These are phyloP conservation scores for Pristionchus mayeri DNA, from an alignment of 2,888 invertebrate genomes.

Conservation along the genomic window DNA sequence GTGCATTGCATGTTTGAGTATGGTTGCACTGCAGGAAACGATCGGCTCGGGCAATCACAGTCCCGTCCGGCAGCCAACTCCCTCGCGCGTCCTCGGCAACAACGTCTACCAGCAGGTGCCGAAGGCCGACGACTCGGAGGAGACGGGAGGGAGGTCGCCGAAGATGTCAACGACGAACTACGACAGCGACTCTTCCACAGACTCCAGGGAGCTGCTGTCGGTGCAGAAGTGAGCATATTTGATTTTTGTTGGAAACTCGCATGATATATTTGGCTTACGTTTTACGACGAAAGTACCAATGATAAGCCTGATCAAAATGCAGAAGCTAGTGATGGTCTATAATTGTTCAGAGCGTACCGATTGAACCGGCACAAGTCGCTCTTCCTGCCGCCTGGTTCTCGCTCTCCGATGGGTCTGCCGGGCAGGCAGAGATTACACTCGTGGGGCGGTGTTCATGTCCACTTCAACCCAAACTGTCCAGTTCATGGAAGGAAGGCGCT, in stretches of 20 bases:
- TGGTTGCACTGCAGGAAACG: background rate
- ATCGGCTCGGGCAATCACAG: background rate
- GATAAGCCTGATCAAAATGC: background rate
- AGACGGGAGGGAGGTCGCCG: background rate
- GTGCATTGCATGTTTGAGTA: background rate
- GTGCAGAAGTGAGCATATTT: constrained; percentile 40
- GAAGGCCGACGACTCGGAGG: constrained; percentile 2
- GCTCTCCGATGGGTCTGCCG: background rate
- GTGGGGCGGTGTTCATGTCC: constrained; percentile 73
- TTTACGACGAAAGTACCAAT: no score
- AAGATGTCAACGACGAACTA: constrained; percentile 3
- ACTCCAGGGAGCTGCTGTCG: constrained; percentile 14
- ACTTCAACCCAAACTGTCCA: constrained; percentile 73
- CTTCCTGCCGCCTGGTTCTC: constrained; percentile 60
- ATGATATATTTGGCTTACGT: no score
- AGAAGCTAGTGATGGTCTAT: background rate
- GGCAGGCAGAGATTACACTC: constrained; percentile 69
- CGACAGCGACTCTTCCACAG: constrained; percentile 10
- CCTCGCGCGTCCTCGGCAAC: constrained; percentile 39
- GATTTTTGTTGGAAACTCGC: no score
- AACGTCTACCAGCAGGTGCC: constrained; percentile 29
- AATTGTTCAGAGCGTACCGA: constrained; percentile 50
- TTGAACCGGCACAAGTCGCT: constrained; percentile 71
- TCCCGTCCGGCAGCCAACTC: constrained; percentile 42
- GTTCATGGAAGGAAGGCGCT: constrained; percentile 74